These are phyloP conservation scores for Cerastis leucographa DNA, from an alignment of 2,888 invertebrate genomes.

Conservation along the genomic window DNA sequence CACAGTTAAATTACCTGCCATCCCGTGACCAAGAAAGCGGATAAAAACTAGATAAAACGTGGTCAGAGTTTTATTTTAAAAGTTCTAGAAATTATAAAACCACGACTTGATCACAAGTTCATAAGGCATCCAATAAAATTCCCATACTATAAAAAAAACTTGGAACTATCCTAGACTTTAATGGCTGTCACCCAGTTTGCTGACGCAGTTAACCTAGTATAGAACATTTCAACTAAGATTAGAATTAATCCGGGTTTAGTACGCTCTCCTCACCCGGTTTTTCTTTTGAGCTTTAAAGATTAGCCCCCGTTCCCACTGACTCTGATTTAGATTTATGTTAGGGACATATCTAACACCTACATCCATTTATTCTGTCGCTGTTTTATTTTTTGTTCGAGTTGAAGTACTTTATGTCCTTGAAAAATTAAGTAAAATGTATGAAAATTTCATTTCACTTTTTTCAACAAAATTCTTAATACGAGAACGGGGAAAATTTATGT, in stretches of 20 bases:
- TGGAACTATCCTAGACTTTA: neutral
- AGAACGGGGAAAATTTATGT: slow-evolving; percentile 44
- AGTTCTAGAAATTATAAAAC: neutral
- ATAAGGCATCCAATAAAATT: neutral
- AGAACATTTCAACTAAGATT: slow-evolving; percentile 68
- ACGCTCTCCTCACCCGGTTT: slow-evolving; percentile 56
- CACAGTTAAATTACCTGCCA: neutral
- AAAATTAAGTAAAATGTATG: neutral
- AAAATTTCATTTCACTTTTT: neutral
- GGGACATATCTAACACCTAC: slow-evolving; percentile 47
- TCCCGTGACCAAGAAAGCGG: neutral
- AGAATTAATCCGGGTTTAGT: slow-evolving; percentile 65
- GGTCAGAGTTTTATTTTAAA: neutral
- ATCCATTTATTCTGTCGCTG: slow-evolving; percentile 41
- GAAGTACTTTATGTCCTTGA: neutral
- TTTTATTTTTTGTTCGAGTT: slow-evolving; percentile 38
- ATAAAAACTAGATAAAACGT: neutral
- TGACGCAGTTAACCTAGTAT: slow-evolving; percentile 50
- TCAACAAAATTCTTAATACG: neutral
- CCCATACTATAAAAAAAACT: neutral
- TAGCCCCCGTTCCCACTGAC: slow-evolving; percentile 46
- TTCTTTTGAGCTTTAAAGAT: slow-evolving; percentile 64
- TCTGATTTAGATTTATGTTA: slow-evolving; percentile 64
- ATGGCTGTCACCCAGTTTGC: slow-evolving; percentile 10
- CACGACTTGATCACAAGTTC: neutral